Percentiles rank a stretch among this genome's conserved stretches.
phyloP scores from a whole-genome alignment of 2,888 invertebrate genomes.

The Drosophila quinaria region DNA sequence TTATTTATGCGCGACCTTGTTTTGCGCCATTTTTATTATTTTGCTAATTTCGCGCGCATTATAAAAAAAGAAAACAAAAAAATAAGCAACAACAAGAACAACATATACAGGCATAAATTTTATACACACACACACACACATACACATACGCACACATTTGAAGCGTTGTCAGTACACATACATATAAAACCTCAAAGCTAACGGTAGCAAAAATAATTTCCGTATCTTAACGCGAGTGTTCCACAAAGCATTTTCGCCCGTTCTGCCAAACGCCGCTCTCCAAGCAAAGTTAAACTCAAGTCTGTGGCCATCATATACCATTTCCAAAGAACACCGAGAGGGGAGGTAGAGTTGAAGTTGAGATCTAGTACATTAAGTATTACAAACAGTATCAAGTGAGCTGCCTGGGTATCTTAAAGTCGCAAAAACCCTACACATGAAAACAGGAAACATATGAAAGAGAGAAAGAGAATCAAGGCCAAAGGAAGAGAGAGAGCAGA shows the following conservation, averaged over 20 bases:
- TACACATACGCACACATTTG: slow-evolving; percentile 20
- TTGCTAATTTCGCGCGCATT: slow-evolving; percentile 78
- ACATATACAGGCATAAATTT: slow-evolving; percentile 43
- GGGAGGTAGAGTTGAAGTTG: too few relatives aligned
- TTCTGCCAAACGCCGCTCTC: not conserved
- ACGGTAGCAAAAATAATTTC: slow-evolving; percentile 38
- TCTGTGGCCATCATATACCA: slow-evolving; percentile 23
- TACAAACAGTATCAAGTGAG: not conserved
- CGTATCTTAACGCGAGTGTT: slow-evolving; percentile 31
- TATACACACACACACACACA: slow-evolving; percentile 37
- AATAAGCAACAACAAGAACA: slow-evolving; percentile 37
- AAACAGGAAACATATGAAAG: not conserved
- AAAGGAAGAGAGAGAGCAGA: not conserved
- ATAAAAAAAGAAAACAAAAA: slow-evolving; percentile 53
- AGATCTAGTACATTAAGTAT: slow-evolving; percentile 13
- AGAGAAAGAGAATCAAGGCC: not conserved
- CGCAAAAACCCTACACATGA: not conserved
- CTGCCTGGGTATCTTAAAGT: not conserved
- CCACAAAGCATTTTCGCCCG: slow-evolving; percentile 18
- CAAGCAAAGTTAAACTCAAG: slow-evolving; percentile 14
- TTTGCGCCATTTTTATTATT: slow-evolving; percentile 81
- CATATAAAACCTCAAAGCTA: slow-evolving; percentile 19
- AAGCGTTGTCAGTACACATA: slow-evolving; percentile 35
- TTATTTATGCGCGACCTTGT: slow-evolving; percentile 80
- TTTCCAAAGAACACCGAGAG: slow-evolving; percentile 9